Percentiles rank a stretch among this genome's conserved stretches.
phyloP scores from a whole-genome alignment of 2,797 vertebrate genomes.

The Mormyrus hasselquistii region DNA sequence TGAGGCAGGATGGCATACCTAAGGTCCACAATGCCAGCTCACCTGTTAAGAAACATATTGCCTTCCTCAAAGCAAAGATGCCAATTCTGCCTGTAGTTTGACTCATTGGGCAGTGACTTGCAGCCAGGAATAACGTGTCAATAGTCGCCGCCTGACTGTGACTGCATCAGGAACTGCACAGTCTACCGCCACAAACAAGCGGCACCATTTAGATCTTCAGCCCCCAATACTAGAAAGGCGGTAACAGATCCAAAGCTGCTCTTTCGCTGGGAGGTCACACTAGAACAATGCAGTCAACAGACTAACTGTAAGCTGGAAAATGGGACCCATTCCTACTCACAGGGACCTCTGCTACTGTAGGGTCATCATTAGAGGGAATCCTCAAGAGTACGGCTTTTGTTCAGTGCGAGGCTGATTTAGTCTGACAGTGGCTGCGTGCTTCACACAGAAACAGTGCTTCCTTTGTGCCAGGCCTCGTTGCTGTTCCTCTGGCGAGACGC shows the following conservation, averaged over 20 bases:
- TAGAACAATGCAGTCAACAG: background rate
- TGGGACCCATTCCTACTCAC: background rate
- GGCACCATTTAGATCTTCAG: background rate
- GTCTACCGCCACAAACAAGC: background rate
- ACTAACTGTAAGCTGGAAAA: background rate
- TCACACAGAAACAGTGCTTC: background rate
- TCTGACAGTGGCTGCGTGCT: background rate
- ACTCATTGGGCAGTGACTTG: background rate
- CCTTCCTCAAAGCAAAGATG: background rate
- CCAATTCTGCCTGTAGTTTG: background rate
- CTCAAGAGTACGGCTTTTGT: background rate
- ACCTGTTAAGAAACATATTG: background rate
- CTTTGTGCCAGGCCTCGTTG: background rate
- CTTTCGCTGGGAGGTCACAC: background rate
- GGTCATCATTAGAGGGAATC: background rate
- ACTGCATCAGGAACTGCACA: background rate
- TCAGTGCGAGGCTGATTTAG: background rate
- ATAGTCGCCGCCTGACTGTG: no score
- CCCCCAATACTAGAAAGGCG: background rate
- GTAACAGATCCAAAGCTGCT: background rate
- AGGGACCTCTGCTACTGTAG: background rate
- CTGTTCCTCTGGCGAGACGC: background rate
- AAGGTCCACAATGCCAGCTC: background rate
- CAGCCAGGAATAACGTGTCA: background rate
- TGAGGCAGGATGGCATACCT: background rate